Evolutionary conservation across 1,140 invertebrate species (phyloP).

Genomic region (Temnothorax longispinosus): DNA sequence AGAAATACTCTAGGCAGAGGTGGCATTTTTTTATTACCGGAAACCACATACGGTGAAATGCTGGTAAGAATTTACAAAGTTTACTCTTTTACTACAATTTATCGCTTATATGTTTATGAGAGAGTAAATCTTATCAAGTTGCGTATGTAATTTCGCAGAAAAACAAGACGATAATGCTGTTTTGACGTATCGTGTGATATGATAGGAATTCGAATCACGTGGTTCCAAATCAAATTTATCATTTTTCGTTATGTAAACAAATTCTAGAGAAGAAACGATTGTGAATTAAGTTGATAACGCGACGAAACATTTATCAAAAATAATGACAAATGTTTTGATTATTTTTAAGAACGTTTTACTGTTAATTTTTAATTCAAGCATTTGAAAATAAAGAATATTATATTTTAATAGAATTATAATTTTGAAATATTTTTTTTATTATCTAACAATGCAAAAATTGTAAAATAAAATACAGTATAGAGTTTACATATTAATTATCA

Average conservation of each 20-base stretch:
- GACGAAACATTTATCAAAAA: not conserved
- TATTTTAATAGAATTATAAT: not conserved
- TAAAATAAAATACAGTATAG: not conserved
- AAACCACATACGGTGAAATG: not conserved
- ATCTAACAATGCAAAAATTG: not conserved
- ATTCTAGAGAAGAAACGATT: not conserved
- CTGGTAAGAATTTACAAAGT: slow-evolving; percentile 17
- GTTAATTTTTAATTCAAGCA: not conserved
- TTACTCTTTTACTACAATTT: not conserved
- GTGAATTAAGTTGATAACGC: not conserved
- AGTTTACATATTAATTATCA: not conserved
- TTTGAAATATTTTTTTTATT: not conserved
- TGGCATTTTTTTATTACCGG: not conserved
- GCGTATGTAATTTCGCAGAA: not conserved
- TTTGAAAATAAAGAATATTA: not conserved
- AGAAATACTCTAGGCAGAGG: not conserved
- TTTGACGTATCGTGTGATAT: not conserved
- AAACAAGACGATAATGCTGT: not conserved
- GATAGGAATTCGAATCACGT: slow-evolving; percentile 23
- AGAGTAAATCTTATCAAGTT: not conserved
- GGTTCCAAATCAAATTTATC: not conserved
- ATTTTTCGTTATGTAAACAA: not conserved
- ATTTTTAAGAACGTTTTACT: not conserved
- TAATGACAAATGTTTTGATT: not conserved
- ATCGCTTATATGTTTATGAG: not conserved